A percentile compares a stretch with the other conserved stretches of the same genome.
These are phyloP conservation scores for Epinephelus fuscoguttatus DNA, from an alignment of 2,113 vertebrate genomes.

Conservation along the genomic window DNA sequence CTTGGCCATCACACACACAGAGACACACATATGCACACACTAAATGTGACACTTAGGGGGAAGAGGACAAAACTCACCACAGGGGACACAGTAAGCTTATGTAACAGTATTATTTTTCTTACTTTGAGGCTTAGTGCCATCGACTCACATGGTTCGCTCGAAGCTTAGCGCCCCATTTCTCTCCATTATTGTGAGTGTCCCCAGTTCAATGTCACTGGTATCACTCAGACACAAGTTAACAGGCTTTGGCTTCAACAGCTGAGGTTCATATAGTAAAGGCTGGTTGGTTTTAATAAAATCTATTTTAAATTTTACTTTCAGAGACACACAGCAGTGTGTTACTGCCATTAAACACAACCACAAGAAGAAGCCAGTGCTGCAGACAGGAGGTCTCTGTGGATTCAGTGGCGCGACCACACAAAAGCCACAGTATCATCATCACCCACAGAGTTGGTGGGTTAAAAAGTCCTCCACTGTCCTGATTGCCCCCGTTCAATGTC, in stretches of 20 bases:
- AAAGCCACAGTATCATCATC: constrained; percentile 9
- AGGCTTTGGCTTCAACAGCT: constrained; percentile 21
- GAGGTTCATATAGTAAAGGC: background rate
- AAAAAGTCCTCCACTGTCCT: constrained; percentile 49
- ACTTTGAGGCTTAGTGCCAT: constrained; percentile 41
- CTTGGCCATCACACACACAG: constrained; percentile 26
- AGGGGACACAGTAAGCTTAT: constrained; percentile 49
- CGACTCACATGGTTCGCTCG: constrained; percentile 31
- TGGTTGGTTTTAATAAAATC: background rate
- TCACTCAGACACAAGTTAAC: background rate
- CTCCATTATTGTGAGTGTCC: constrained; percentile 23
- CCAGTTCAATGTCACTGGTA: constrained; percentile 55
- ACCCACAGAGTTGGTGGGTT: constrained; percentile 34
- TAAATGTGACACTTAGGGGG: constrained; percentile 46
- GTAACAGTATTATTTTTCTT: constrained; percentile 54
- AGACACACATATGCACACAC: constrained; percentile 9
- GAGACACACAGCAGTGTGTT: background rate
- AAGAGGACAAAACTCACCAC: constrained; percentile 33
- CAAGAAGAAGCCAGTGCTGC: background rate
- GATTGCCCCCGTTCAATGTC: constrained; percentile 47
- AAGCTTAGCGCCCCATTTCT: constrained; percentile 28
- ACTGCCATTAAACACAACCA: background rate
- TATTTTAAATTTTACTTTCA: constrained; percentile 7
- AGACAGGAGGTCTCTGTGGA: constrained; percentile 7
- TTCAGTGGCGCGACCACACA: background rate